These are phyloP conservation scores for Anolis carolinensis DNA, from an alignment of 2,113 vertebrate genomes.

Conservation along the genomic window DNA sequence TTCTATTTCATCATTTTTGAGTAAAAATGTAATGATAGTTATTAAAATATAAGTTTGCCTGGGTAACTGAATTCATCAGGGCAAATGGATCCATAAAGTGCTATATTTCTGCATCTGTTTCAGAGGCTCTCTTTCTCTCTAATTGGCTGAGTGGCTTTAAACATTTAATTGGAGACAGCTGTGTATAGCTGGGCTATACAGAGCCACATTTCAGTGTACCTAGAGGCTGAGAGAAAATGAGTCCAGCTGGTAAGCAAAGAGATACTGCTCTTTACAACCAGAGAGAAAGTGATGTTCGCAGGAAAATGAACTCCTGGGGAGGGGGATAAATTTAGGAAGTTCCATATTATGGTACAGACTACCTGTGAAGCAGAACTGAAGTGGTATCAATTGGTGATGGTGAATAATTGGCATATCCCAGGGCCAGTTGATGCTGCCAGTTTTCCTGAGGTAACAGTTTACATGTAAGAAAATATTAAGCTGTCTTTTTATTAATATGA, in stretches of 20 bases:
- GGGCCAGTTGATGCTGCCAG: neutral
- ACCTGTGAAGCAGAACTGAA: neutral
- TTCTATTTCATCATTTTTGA: neutral
- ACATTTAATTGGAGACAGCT: constrained; percentile 41
- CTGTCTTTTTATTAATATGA: neutral
- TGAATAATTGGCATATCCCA: neutral
- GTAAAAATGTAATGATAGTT: constrained; percentile 21
- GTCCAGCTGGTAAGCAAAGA: constrained; percentile 26
- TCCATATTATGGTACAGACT: neutral
- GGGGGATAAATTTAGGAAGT: constrained; percentile 22
- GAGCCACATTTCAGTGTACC: neutral
- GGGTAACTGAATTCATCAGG: constrained; percentile 18
- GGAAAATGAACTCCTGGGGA: constrained; percentile 5
- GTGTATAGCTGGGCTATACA: constrained; percentile 14
- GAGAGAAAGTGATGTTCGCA: constrained; percentile 13
- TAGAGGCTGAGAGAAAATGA: constrained; percentile 15
- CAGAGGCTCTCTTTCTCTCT: neutral
- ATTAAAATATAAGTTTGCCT: constrained; percentile 24
- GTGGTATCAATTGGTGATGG: neutral
- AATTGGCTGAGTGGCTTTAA: constrained; percentile 36
- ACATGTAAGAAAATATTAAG: neutral
- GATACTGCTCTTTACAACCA: neutral
- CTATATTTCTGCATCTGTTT: constrained; percentile 28
- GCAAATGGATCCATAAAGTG: constrained; percentile 13
- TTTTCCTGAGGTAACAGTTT: neutral